Conservation (phyloP, 2,797 vertebrate genomes). For the Benthosema pterotum region DNA sequence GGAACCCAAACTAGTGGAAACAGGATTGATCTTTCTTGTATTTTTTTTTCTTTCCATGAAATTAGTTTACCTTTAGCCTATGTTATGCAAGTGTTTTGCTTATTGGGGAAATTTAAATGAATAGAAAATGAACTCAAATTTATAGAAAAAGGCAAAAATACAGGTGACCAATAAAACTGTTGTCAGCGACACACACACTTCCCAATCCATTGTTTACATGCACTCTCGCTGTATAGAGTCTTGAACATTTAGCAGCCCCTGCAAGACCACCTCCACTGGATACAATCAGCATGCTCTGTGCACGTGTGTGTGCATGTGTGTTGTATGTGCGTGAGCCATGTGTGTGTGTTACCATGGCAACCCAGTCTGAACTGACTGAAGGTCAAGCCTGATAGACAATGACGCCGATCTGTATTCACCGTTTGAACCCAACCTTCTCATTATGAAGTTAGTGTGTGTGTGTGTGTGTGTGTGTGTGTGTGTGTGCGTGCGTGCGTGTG, state of each 20-base stretch:
- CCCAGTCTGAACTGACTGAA: conserved; percentile 15
- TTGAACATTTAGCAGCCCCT: conserved; percentile 24
- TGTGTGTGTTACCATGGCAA: conserved; percentile 34
- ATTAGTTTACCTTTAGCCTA: too few species aligned
- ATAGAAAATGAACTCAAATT: too few species aligned
- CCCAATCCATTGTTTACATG: too few species aligned
- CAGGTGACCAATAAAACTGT: too few species aligned
- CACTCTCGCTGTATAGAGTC: too few species aligned
- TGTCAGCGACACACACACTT: too few species aligned
- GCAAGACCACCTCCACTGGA: conserved; percentile 31
- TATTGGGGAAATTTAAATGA: too few species aligned
- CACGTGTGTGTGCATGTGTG: not conserved
- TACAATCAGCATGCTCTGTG: conserved; percentile 10
- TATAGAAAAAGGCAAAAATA: too few species aligned
- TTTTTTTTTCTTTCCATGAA: too few species aligned
- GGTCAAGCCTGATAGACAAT: conserved; percentile 35
- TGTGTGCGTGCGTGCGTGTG: conserved; percentile 18
- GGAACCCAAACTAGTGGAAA: too few species aligned
- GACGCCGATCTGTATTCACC: conserved; percentile 25
- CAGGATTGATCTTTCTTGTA: too few species aligned
- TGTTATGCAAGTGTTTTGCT: too few species aligned
- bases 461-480: not conserved
- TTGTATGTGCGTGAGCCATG: conserved; percentile 8
- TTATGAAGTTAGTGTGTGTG: conserved; percentile 7
- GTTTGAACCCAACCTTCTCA: conserved; percentile 2